These are phyloP conservation scores for Taxidea taxus DNA, from an alignment of 2,113 vertebrate species.

Conservation along the genomic window DNA sequence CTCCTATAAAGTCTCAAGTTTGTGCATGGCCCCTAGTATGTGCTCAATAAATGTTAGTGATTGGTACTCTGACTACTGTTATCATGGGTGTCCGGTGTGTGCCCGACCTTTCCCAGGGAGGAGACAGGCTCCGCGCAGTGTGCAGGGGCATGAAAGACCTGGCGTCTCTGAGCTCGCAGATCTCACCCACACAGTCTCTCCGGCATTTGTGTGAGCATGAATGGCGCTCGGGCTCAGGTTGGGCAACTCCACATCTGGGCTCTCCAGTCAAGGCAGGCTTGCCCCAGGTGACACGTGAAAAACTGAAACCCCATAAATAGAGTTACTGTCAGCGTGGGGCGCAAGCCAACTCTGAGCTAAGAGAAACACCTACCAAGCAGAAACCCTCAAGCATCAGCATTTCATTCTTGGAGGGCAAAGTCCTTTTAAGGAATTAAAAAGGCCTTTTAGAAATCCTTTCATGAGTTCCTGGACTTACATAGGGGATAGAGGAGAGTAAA, in stretches of 20 bases:
- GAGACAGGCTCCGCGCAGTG: not conserved
- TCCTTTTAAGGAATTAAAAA: constrained; percentile 53
- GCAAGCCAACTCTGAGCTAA: constrained; percentile 44
- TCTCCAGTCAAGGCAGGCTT: constrained; percentile 40
- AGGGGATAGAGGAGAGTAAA: not conserved
- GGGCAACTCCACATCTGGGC: not conserved
- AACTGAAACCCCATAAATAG: constrained; percentile 51
- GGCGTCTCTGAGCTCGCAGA: not conserved
- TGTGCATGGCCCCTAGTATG: not conserved
- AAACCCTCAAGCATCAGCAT: not conserved
- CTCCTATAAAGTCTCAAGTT: not conserved
- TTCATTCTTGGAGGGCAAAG: constrained; percentile 17
- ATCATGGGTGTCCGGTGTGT: not conserved
- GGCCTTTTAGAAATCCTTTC: not conserved
- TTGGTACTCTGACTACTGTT: too few relatives aligned
- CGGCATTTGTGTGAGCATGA: not conserved
- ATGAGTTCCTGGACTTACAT: not conserved
- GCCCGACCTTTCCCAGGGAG: not conserved
- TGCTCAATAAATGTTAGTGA: not conserved
- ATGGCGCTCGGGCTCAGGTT: not conserved
- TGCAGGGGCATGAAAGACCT: not conserved
- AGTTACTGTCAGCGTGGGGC: not conserved
- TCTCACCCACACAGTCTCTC: not conserved
- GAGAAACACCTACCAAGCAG: constrained; percentile 39
- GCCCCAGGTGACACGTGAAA: constrained; percentile 57